Evolutionary conservation across 2,797 vertebrate species (phyloP).

Genomic region (Pseudomugil tenellus): DNA sequence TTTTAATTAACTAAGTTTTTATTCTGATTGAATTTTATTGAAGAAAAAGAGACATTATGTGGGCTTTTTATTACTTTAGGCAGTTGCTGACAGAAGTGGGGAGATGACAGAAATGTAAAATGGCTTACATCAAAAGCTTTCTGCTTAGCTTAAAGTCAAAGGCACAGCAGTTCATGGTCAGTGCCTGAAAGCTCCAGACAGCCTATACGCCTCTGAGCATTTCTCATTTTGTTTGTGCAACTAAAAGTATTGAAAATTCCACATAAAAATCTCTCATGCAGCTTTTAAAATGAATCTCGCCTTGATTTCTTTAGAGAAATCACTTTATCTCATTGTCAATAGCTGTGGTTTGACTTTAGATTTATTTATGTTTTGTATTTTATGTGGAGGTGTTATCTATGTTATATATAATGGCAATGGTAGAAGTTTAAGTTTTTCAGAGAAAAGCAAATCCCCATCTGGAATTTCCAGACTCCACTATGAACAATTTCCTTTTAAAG

Average conservation of each 20-base stretch:
- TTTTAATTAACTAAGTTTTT: not conserved
- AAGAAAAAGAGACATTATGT: not conserved
- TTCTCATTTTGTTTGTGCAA: not conserved
- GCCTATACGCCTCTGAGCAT: not conserved
- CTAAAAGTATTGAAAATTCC: not conserved
- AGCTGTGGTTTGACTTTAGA: not conserved
- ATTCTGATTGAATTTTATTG: not conserved
- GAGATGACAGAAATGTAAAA: conserved; percentile 1
- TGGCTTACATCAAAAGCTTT: not conserved
- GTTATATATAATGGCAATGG: not conserved
- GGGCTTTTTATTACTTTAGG: not conserved
- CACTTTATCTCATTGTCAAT: not conserved
- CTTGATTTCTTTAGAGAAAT: not conserved
- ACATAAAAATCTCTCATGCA: not conserved
- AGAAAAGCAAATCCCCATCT: not conserved
- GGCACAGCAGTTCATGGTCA: not conserved
- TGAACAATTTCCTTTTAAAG: not conserved
- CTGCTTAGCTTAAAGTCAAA: not conserved
- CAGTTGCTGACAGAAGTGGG: not conserved
- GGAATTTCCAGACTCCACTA: not conserved
- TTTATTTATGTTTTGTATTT: not conserved
- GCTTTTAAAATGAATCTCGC: not conserved
- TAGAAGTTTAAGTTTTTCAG: not conserved
- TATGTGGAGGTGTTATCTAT: not conserved
- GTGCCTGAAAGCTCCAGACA: not conserved